Conservation (phyloP, 2,888 invertebrate genomes). For the Dicyrtoma fusca region DNA sequence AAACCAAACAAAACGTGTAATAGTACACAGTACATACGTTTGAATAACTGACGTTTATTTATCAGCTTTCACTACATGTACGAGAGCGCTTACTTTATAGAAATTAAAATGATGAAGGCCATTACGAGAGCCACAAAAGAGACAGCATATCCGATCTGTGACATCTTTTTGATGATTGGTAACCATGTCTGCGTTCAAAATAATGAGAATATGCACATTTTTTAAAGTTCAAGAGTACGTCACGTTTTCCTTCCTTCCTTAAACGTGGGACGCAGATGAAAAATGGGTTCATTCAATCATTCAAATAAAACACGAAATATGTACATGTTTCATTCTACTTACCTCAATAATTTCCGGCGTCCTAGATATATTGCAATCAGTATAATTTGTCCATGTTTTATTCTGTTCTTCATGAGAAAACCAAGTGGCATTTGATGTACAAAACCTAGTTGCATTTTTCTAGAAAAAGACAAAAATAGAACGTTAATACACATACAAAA, state of each 20-base stretch:
- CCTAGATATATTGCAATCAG: slow-evolving; percentile 35
- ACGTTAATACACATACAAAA: too few relatives aligned
- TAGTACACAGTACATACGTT: too few relatives aligned
- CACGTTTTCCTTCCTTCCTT: too few relatives aligned
- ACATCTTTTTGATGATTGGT: slow-evolving; percentile 63
- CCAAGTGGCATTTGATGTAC: slow-evolving; percentile 40
- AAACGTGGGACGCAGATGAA: neutral
- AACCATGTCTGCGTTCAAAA: slow-evolving; percentile 62
- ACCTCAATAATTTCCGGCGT: slow-evolving; percentile 15
- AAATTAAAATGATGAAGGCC: slow-evolving; percentile 63
- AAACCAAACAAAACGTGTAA: neutral
- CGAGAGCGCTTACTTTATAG: slow-evolving; percentile 63
- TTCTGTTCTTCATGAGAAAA: slow-evolving; percentile 10
- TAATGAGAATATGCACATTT: neutral
- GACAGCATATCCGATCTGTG: slow-evolving; percentile 65
- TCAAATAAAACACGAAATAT: neutral
- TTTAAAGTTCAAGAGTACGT: neutral
- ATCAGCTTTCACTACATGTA: too few relatives aligned
- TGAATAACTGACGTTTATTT: too few relatives aligned
- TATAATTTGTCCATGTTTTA: slow-evolving; percentile 45
- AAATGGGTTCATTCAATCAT: too few relatives aligned
- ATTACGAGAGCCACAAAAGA: slow-evolving; percentile 63
- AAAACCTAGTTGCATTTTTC: slow-evolving; percentile 54
- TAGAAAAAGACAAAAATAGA: slow-evolving; percentile 54
- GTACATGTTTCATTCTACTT: neutral